Percentiles rank a stretch among this genome's conserved stretches.
Conservation (phyloP, 23 tunicate genomes). For the Styela clava region DNA sequence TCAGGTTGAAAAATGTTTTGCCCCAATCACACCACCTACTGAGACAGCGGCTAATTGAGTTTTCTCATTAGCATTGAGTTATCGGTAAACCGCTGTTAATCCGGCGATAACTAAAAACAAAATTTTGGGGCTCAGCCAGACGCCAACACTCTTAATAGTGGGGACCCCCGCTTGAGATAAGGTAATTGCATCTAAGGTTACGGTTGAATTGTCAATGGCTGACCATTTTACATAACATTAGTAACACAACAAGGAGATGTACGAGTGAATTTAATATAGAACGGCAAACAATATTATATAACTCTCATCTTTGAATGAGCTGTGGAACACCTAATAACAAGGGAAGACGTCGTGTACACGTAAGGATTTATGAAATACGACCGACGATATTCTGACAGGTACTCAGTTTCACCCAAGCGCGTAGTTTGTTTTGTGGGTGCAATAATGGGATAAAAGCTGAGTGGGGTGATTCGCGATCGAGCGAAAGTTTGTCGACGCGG, state of each 20-base stretch:
- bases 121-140: not conserved
- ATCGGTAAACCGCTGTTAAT: not conserved
- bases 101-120: not conserved
- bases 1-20: too few species aligned
- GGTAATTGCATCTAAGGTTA: not conserved
- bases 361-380: too few species aligned
- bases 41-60: not conserved
- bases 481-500: constrained; percentile 17
- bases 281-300: too few species aligned
- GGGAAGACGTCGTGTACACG: too few species aligned
- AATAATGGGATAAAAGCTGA: constrained; percentile 9
- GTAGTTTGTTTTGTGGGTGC: constrained; percentile 16
- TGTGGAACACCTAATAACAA: too few species aligned
- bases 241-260: too few species aligned
- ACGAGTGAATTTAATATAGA: too few species aligned
- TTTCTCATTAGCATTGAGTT: not conserved
- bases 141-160: not conserved
- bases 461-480: constrained; percentile 9
- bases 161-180: not conserved
- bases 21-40: not conserved
- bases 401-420: constrained; percentile 22
- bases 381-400: too few species aligned
- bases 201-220: too few species aligned
- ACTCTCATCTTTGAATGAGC: too few species aligned
- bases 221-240: too few species aligned